Evolutionary conservation across 1,140 invertebrate species (phyloP), one percentile per base, ranked within the genome.

Genomic region (Drosophila pseudoobscura): DNA sequence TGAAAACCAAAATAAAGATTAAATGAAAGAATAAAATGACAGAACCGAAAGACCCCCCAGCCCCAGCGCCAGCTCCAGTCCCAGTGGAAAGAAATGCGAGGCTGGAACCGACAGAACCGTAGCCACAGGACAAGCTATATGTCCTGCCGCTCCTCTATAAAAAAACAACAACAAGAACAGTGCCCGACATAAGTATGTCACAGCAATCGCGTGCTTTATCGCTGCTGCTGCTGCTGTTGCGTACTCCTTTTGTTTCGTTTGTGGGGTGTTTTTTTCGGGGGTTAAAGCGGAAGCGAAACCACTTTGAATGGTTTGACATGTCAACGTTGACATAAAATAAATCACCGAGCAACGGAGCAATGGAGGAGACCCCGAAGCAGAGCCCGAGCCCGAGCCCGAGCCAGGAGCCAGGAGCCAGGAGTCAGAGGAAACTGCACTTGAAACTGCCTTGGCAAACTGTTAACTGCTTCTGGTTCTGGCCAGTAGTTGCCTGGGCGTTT

Each of bases 241-340:
- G 62, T 65, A 64, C 49, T 71, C 49, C 66, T 66, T 71, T 56
- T 54, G 58, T 56, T 56, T 56, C 46, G 4, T 57, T 65, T 64
- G 58, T 31, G 76, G 6, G 29, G 6, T 6, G 1, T 29, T 29
- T 31, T 31, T 31, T 9, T 35, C 9, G 8, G 57, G 43, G 29
- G 44, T 51, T 69, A 4, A 39, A 70, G 54, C 82, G 85, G 85
- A 89, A 89, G 77, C 68, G 75, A 89, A 89, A 89, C 80, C 85
- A 80, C 85, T 89, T 85, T 89, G 85, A 89, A 89, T 89, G 80
- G 85, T 89, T 89, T 89, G 87, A 85, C 87, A 89, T 89, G 85
- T 89, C 85, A 89, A 85, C 85, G 80, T 85, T 89, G 85, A 87
- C 85, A 89, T 89, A 89, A 88, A 88, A 88, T 88, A 88, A 89